Percentiles rank a stretch among this genome's conserved stretches.
phyloP scores from a whole-genome alignment of 2,113 vertebrate species.

The Circaetus cinerascens region DNA sequence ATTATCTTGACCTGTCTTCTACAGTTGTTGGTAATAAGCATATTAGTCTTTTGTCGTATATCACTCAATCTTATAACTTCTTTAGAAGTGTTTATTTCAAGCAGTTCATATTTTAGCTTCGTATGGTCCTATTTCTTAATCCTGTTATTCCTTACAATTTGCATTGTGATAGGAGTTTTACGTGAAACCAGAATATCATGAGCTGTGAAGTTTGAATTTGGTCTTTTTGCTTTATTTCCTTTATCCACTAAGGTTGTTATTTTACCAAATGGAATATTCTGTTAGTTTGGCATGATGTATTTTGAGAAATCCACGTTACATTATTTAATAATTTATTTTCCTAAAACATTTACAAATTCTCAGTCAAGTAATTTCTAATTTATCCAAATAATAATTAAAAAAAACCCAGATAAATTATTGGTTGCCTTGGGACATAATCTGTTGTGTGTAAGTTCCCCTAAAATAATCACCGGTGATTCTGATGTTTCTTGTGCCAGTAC shows the following conservation, averaged over 20 bases:
- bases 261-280: background rate
- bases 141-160: background rate
- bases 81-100: background rate
- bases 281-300: background rate
- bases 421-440: background rate
- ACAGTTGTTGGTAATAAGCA: background rate
- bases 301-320: background rate
- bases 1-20: background rate
- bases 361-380: background rate
- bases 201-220: background rate
- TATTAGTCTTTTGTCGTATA: background rate
- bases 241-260: background rate
- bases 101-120: background rate
- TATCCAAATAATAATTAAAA: background rate
- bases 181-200: background rate
- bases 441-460: background rate
- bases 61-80: background rate
- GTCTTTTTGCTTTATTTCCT: background rate
- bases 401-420: background rate
- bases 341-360: background rate
- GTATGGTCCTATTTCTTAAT: background rate
- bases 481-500: fast-evolving
- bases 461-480: background rate
- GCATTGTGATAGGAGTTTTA: background rate
- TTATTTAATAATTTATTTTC: background rate